Base-by-base conservation (phyloP, 2,888 invertebrate genomes). In the Scrobipalpa atriplicella region DNA sequence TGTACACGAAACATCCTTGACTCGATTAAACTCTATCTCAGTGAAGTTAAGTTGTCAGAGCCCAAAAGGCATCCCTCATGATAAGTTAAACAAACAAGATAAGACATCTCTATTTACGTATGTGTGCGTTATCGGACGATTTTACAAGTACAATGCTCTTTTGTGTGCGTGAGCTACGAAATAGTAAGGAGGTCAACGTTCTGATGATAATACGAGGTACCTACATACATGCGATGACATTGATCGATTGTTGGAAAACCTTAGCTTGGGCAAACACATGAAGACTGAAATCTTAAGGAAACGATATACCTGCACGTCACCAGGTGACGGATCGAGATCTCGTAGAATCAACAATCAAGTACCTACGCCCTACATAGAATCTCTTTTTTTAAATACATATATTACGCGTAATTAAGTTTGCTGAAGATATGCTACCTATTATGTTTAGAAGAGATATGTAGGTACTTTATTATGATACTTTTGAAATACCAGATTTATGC, bases 221-320 rank as follows among this genome's bases (percentile, higher is more conserved):
- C 81, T 82, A 84, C 79, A 78, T 78, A 80, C 75, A 58, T n/a
- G 38, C 77, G 73, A 76, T 80, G 91, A 90, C 92, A 89, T 83
- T 92, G 92, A 92, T 91, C 86, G 90, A 92, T 91, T 84, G 86
- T 80, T 78, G 78, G 78, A 85, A 86, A 85, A 86, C 82, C 83
- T 87, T 80, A 85, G 82, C 83, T 85, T 84, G 78, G 79, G 81
- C 86, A 90, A 91, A 91, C 89, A 89, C 80, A 77, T 80, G 81
- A 80, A 80, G 79, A 80, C 83, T 80, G 83, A 83, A 87, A 84
- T 85, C 84, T 82, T 72, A 11, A 75, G 75, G 76, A 77, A 80
- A 72, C 74, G 75, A 74, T 76, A 79, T 82, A 82, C 82, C 80
- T 79, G 74, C 73, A 81, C 76, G 87, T 87, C 87, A 83, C 70